Evolutionary conservation across 1,140 invertebrate species (phyloP), one percentile per base, ranked within the genome.

Genomic region (Cyphomyrmex costatus): DNA sequence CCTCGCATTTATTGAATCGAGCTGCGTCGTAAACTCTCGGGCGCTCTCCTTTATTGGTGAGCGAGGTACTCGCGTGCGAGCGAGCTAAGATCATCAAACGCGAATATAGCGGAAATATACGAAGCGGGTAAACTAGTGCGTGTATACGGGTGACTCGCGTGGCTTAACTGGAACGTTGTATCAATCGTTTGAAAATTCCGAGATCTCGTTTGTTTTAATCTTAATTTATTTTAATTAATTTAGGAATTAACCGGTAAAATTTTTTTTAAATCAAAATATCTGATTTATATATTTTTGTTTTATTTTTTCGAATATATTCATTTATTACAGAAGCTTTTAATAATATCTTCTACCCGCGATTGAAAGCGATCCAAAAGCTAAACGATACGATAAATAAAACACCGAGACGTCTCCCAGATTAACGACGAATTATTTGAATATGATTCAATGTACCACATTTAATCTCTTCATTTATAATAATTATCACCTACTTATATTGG

Each of bases 1-100:
- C 53, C 53, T 60, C 36, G 24, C 68, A 68, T 83, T 83, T 83
- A 61, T 83, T 83, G 56, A 83, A 83, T 83, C 42, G 68, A 49
- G 68, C 68, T 14, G 7, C 53, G 46, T 74, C 79, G 68, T 83
- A 83, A 83, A 74, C 79, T 83, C 53, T 74, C 79, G 68, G 53
- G 71, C 42, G 79, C 79, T 83, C 79, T 83, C 79, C 79, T 83
- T 83, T 83, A 73, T 83, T 83, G 79, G 79, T 83, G 79, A 83
- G 79, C 79, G 68, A 83, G 53, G 78, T 27, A 66, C 36, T 66
- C 30, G 76, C 70, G 49, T 27, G 61, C 66, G 16, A 30, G 42
- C 3, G 68, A 58, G 79, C 60, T 73, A 68, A 85, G 87, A 78
- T 87, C 53, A 73, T 74, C 51, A 85, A 68, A 60, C 24, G 65